Evolutionary conservation across 2,797 vertebrate species (phyloP).

Genomic region (Garrulus glandarius): DNA sequence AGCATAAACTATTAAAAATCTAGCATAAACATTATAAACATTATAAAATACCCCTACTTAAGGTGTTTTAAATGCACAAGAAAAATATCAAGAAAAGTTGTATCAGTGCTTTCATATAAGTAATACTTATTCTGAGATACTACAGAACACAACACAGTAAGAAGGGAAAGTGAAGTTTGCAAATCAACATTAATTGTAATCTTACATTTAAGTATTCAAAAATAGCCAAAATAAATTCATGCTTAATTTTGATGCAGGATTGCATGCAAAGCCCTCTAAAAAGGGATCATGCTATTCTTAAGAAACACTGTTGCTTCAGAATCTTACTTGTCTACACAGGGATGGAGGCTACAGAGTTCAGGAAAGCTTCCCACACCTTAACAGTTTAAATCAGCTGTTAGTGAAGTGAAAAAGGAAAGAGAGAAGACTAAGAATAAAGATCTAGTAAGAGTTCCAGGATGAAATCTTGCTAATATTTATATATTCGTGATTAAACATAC

Average conservation of each 20-base stretch:
- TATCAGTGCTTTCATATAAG: background rate
- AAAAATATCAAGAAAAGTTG: background rate
- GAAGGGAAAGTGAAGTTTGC: constrained; percentile 47
- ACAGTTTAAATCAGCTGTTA: constrained; percentile 93
- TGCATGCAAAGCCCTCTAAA: constrained; percentile 76
- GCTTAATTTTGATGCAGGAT: constrained; percentile 74
- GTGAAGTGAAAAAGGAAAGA: constrained; percentile 84
- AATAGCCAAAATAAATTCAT: constrained; percentile 73
- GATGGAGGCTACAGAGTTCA: constrained; percentile 81
- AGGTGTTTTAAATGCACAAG: background rate
- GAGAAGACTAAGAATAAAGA: constrained; percentile 79
- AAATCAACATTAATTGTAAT: constrained; percentile 23
- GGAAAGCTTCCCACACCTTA: constrained; percentile 86
- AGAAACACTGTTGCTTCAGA: constrained; percentile 75
- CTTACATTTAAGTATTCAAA: constrained; percentile 52
- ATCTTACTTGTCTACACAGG: constrained; percentile 85
- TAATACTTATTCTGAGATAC: background rate
- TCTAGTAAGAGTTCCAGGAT: constrained; percentile 71
- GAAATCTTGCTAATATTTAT: constrained; percentile 65
- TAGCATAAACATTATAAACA: background rate
- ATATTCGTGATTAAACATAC: background rate
- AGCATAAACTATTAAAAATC: background rate
- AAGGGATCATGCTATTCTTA: constrained; percentile 77
- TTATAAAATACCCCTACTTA: background rate
- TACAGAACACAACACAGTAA: constrained; percentile 42